These are phyloP conservation scores for Diprion similis DNA, from an alignment of 1,140 invertebrate genomes.

Conservation along the genomic window DNA sequence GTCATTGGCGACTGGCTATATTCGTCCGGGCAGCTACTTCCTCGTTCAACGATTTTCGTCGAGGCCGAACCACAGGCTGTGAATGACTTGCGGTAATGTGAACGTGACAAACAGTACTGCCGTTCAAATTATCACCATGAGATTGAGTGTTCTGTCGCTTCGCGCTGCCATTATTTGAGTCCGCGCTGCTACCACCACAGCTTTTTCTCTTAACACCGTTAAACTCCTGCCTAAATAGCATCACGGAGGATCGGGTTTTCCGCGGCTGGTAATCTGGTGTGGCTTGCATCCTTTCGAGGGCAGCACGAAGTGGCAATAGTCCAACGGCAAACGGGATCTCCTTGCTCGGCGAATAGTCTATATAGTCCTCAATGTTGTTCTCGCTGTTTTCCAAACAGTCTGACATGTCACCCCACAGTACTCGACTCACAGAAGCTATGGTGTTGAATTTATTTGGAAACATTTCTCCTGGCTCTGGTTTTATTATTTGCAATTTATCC, in stretches of 20 bases:
- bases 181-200: constrained; percentile 31
- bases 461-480: constrained; percentile 12
- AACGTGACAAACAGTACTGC: constrained; percentile 56
- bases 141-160: constrained; percentile 22
- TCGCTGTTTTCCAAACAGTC: constrained; percentile 47
- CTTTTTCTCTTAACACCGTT: constrained; percentile 43
- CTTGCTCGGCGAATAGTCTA: constrained; percentile 49
- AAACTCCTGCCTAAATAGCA: constrained; percentile 39
- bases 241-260: constrained; percentile 58
- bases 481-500: constrained; percentile 27
- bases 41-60: background rate
- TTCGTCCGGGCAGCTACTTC: background rate
- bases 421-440: constrained; percentile 49
- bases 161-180: constrained; percentile 13
- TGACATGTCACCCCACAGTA: constrained; percentile 59
- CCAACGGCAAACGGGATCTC: constrained; percentile 62
- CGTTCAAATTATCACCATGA: constrained; percentile 32
- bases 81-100: constrained; percentile 51
- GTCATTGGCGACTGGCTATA: background rate
- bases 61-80: constrained; percentile 22
- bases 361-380: constrained; percentile 32
- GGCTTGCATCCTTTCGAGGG: constrained; percentile 60
- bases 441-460: constrained; percentile 31
- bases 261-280: constrained; percentile 60
- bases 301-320: constrained; percentile 56